phyloP scores from a whole-genome alignment of 1,140 invertebrate species.

The Oedothorax gibbosus region DNA sequence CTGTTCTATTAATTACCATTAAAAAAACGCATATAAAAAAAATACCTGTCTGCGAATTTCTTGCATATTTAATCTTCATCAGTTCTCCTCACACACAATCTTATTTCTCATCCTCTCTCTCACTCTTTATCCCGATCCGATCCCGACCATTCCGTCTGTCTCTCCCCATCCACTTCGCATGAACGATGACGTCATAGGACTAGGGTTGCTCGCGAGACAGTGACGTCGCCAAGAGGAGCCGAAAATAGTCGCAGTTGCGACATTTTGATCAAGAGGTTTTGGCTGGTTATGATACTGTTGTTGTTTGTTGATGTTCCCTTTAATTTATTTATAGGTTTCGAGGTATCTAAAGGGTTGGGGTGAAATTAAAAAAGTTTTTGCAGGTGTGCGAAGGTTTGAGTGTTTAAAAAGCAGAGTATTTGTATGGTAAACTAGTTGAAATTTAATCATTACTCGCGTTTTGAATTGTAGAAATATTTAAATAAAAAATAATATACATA shows the following conservation, averaged over 20 bases:
- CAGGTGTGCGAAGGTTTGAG: too few species aligned
- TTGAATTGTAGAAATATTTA: too few species aligned
- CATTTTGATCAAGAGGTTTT: not conserved
- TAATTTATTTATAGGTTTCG: too few species aligned
- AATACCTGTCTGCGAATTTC: not conserved
- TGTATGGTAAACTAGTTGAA: too few species aligned
- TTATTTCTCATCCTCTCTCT: not conserved
- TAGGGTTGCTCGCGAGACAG: not conserved
- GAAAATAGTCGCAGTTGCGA: constrained; percentile 24
- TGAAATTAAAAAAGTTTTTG: too few species aligned
- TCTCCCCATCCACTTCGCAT: not conserved
- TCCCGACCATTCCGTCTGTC: constrained; percentile 2
- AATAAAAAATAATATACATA: too few species aligned
- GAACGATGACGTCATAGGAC: constrained; percentile 19
- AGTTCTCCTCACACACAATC: not conserved
- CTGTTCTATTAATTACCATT: not conserved
- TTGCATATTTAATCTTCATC: not conserved
- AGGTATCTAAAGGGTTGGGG: too few species aligned
- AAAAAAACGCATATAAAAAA: not conserved
- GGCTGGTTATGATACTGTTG: not conserved
- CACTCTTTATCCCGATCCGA: not conserved
- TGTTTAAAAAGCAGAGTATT: too few species aligned
- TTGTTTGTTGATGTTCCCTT: too few species aligned
- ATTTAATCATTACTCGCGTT: too few species aligned
- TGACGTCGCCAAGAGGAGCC: constrained; percentile 40